Conservation (phyloP, 2,113 vertebrate genomes). For the Anolis carolinensis region DNA sequence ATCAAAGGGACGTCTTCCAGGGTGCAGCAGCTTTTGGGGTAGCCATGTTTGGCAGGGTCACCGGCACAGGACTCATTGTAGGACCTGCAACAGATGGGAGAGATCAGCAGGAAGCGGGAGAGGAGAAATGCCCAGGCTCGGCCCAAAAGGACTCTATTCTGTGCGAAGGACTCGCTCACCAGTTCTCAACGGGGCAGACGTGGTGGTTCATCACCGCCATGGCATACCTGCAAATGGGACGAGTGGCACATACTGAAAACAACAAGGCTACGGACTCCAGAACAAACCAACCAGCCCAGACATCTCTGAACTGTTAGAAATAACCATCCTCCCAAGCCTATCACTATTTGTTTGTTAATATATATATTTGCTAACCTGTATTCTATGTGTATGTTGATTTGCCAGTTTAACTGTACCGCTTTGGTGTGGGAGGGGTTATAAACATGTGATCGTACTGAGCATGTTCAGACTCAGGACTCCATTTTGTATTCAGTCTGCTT, state of each 20-base stretch:
- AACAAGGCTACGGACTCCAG: no score
- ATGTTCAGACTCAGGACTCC: no score
- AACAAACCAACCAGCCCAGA: neutral
- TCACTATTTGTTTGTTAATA: no score
- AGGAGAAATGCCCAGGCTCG: fast-evolving
- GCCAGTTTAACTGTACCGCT: no score
- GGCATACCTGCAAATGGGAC: slow-evolving; percentile 79
- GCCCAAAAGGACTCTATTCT: neutral
- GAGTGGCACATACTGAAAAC: no score
- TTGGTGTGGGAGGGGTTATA: no score
- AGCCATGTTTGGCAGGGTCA: slow-evolving; percentile 83
- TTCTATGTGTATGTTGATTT: no score
- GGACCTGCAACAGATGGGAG: slow-evolving; percentile 72
- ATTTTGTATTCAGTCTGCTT: no score
- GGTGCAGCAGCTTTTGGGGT: slow-evolving; percentile 91
- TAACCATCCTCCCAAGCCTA: no score
- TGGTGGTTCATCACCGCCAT: slow-evolving; percentile 97
- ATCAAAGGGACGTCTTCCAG: slow-evolving; percentile 90
- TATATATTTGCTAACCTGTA: no score
- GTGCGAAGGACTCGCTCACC: slow-evolving; percentile 73
- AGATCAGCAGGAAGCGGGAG: neutral
- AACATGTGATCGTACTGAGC: no score
- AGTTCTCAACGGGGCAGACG: slow-evolving; percentile 94
- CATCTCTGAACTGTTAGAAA: no score
- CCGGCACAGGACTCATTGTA: slow-evolving; percentile 91